Percentiles rank a stretch among this genome's conserved stretches.
Conservation (phyloP, 1,140 invertebrate genomes). For the Pararge aegeria region DNA sequence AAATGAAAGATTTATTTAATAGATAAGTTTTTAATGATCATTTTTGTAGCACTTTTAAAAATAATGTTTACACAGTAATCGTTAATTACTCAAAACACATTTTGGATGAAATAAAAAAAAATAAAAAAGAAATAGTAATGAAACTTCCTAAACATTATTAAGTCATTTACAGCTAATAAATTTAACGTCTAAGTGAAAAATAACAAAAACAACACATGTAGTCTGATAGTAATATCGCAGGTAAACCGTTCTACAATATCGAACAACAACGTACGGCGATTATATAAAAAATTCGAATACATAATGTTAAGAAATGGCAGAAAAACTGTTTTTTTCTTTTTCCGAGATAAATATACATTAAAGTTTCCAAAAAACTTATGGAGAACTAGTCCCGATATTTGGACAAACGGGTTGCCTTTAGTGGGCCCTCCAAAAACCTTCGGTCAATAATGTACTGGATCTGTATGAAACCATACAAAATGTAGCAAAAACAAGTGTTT, state of each 20-base stretch:
- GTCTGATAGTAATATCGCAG: constrained; percentile 47
- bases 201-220: constrained; percentile 63
- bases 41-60: constrained; percentile 73
- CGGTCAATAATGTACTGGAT: no score
- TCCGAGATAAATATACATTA: constrained; percentile 39
- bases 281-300: constrained; percentile 60
- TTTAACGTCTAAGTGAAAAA: constrained; percentile 61
- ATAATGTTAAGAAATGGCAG: constrained; percentile 48
- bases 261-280: constrained; percentile 57
- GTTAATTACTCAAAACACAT: constrained; percentile 47
- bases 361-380: constrained; percentile 33
- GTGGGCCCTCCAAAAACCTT: constrained; percentile 5
- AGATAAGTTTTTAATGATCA: constrained; percentile 76
- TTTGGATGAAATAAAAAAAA: constrained; percentile 46
- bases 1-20: constrained; percentile 47
- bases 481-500: no score
- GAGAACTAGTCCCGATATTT: constrained; percentile 16
- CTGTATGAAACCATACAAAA: no score
- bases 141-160: constrained; percentile 48
- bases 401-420: constrained; percentile 31
- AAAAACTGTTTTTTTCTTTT: constrained; percentile 35
- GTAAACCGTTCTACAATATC: constrained; percentile 46
- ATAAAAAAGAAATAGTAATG: constrained; percentile 46
- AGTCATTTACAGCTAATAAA: constrained; percentile 57
- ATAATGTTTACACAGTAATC: constrained; percentile 68